A percentile compares a stretch with the other conserved stretches of the same genome.
Evolutionary conservation across 2,888 invertebrate species (phyloP).

Genomic region (Luperina testacea): DNA sequence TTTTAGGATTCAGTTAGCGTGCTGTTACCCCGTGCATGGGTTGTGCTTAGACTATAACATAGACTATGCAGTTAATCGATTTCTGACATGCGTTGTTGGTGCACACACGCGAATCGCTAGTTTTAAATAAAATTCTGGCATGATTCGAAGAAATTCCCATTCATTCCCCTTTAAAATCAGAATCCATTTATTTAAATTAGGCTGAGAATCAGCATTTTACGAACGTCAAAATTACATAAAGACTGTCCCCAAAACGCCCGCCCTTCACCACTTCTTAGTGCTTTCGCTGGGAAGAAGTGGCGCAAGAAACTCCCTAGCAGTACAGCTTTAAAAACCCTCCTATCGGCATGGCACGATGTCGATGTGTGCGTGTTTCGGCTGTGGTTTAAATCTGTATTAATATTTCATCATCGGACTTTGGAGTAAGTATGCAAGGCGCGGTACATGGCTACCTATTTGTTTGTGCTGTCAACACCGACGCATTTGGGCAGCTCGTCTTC

Average conservation of each 20-base stretch:
- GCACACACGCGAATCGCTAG: slow-evolving; percentile 9
- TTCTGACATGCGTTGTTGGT: slow-evolving; percentile 22
- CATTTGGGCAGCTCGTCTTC: slow-evolving; percentile 65
- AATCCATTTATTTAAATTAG: not conserved
- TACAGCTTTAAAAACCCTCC: not conserved
- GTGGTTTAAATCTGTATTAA: slow-evolving; percentile 28
- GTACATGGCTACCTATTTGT: slow-evolving; percentile 62
- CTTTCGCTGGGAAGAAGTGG: not conserved
- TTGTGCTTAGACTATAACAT: slow-evolving; percentile 35
- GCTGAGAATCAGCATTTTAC: not conserved
- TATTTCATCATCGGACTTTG: slow-evolving; percentile 37
- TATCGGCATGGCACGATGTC: not conserved
- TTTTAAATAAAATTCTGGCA: not conserved
- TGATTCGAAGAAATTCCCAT: not conserved
- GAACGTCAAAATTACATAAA: not conserved
- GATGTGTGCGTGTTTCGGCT: slow-evolving; percentile 10
- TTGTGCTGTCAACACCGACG: slow-evolving; percentile 62
- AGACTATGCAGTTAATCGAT: slow-evolving; percentile 29
- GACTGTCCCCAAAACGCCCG: not conserved
- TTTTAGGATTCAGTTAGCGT: slow-evolving; percentile 60
- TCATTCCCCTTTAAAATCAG: not conserved
- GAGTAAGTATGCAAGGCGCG: slow-evolving; percentile 52
- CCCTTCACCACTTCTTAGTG: not conserved
- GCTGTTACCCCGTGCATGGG: slow-evolving; percentile 14
- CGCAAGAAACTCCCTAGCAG: not conserved